A percentile compares a stretch with the other conserved stretches of the same genome.
phyloP scores from a whole-genome alignment of 1,140 invertebrate species.

The Diorhabda elongata region DNA sequence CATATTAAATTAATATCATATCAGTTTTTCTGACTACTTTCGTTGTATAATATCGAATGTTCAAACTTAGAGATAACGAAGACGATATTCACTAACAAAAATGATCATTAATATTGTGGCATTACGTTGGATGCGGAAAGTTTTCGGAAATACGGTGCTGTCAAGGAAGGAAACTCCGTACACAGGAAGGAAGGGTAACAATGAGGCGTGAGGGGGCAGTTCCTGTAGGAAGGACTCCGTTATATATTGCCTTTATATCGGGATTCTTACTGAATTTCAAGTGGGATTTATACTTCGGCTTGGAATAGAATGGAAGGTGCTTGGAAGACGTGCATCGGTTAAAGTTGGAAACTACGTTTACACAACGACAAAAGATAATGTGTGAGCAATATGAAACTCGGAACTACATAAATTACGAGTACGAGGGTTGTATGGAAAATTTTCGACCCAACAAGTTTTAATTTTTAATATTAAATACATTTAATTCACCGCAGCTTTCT shows the following conservation, averaged over 20 bases:
- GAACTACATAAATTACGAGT: too few species aligned
- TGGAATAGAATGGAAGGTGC: constrained; percentile 10
- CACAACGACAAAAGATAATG: neutral
- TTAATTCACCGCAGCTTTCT: too few species aligned
- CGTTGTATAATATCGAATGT: neutral
- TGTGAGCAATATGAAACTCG: too few species aligned
- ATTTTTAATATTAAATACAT: too few species aligned
- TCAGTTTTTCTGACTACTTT: too few species aligned
- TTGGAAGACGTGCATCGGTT: constrained; percentile 11
- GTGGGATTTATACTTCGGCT: constrained; percentile 34
- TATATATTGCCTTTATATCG: constrained; percentile 42
- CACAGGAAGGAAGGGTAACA: constrained; percentile 37
- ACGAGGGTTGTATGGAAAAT: too few species aligned
- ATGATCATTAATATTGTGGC: constrained; percentile 42
- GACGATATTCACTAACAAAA: constrained; percentile 6
- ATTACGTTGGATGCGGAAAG: constrained; percentile 38
- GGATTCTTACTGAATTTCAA: constrained; percentile 37
- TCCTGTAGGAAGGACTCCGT: constrained; percentile 28
- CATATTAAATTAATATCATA: too few species aligned
- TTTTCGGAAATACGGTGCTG: constrained; percentile 40
- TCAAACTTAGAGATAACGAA: neutral
- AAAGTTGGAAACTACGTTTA: constrained; percentile 3
- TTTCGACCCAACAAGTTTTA: too few species aligned
- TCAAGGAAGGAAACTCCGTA: constrained; percentile 41
- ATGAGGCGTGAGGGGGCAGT: constrained; percentile 14